phyloP scores from a whole-genome alignment of 2,888 invertebrate genomes.

The Hypselothyrea guttata region DNA sequence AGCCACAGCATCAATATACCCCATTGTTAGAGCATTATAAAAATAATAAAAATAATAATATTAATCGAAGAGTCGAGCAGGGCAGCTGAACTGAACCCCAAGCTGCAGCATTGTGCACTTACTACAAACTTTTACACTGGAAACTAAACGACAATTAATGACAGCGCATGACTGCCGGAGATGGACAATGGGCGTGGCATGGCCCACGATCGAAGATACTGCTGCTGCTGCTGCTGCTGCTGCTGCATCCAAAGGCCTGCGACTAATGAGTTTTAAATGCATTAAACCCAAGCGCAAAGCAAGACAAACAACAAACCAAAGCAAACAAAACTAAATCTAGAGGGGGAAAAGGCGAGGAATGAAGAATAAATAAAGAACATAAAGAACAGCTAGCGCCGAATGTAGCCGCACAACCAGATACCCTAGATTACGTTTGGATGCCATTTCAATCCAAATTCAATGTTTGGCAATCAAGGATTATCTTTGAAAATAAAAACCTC shows the following conservation, averaged over 20 bases:
- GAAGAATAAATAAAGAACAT: background rate
- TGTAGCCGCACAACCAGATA: background rate
- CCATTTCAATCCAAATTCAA: too few species aligned
- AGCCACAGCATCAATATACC: background rate
- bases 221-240: slow-evolving; percentile 3
- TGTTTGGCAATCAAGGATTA: too few species aligned
- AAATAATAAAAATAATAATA: slow-evolving; percentile 1
- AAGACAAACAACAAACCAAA: slow-evolving; percentile 15
- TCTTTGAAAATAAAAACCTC: too few species aligned
- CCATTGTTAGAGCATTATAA: background rate
- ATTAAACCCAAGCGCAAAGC: slow-evolving; percentile 37
- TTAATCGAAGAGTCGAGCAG: slow-evolving; percentile 17
- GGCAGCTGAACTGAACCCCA: background rate
- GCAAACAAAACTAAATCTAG: slow-evolving; percentile 18
- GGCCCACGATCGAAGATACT: slow-evolving; percentile 29
- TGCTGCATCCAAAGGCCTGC: slow-evolving; percentile 46
- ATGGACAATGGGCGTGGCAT: slow-evolving; percentile 42
- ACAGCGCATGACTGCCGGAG: slow-evolving; percentile 53
- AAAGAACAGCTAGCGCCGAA: background rate
- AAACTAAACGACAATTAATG: slow-evolving; percentile 67
- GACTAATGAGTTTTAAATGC: slow-evolving; percentile 72
- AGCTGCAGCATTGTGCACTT: background rate
- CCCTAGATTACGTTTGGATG: too few species aligned
- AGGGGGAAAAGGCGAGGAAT: too few species aligned
- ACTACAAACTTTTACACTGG: background rate